A percentile compares a stretch with the other conserved stretches of the same genome.
phyloP scores from a whole-genome alignment of 2,797 vertebrate species.

The Vireo griseus region DNA sequence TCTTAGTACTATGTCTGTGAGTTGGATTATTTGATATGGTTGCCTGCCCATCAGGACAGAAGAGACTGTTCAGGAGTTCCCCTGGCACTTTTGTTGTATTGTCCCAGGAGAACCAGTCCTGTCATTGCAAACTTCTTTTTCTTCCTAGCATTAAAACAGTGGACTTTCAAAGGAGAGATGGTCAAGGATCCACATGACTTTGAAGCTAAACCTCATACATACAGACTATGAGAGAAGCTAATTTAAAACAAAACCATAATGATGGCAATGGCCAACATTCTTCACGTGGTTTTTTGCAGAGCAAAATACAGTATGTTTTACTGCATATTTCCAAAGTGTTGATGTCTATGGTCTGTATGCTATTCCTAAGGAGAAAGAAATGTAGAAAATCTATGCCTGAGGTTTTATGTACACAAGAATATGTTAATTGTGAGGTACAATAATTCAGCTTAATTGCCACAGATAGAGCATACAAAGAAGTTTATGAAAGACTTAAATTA shows the following conservation, averaged over 20 bases:
- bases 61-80: background rate
- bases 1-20: background rate
- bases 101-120: background rate
- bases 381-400: background rate
- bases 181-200: background rate
- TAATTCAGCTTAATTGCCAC: background rate
- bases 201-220: background rate
- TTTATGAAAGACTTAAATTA: background rate
- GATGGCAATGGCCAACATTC: background rate
- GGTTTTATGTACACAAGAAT: background rate
- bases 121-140: background rate
- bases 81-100: background rate
- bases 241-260: background rate
- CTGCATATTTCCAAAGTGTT: background rate
- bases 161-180: background rate
- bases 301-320: background rate
- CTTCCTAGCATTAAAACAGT: background rate
- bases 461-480: background rate
- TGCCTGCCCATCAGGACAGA: background rate
- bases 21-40: background rate
- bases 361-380: background rate
- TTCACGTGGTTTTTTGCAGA: background rate
- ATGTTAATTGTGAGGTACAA: background rate
- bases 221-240: background rate
- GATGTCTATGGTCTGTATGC: background rate